Evolutionary conservation across 2,113 vertebrate genomes (phyloP).

Genomic region (Gadus chalcogrammus): DNA sequence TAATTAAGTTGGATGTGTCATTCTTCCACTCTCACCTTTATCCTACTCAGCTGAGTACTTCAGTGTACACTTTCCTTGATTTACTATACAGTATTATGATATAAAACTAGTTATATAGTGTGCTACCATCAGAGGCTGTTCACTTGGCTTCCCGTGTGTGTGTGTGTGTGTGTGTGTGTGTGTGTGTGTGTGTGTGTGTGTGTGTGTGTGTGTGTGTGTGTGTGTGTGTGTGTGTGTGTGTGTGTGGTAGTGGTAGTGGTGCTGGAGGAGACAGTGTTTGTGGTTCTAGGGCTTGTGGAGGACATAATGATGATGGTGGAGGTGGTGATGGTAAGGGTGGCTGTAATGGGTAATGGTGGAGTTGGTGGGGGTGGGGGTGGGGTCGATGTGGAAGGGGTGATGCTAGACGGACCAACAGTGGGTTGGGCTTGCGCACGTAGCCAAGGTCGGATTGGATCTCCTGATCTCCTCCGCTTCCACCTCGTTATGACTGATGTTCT

Average conservation of each 20-base stretch:
- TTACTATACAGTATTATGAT: too few relatives aligned
- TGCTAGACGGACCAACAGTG: neutral
- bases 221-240: too few relatives aligned
- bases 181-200: too few relatives aligned
- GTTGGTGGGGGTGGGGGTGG: neutral
- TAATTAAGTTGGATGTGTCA: too few relatives aligned
- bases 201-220: too few relatives aligned
- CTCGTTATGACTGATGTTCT: constrained; percentile 16
- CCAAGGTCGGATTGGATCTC: constrained; percentile 39
- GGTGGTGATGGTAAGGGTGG: too few relatives aligned
- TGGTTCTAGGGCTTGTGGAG: neutral
- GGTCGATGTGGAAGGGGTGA: neutral
- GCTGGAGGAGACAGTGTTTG: neutral
- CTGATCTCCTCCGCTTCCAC: constrained; percentile 35
- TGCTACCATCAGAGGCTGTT: too few relatives aligned
- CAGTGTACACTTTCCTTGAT: too few relatives aligned
- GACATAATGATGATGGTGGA: neutral
- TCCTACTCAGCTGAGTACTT: too few relatives aligned
- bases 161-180: too few relatives aligned
- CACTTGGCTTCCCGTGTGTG: constrained; percentile 2
- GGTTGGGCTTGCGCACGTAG: constrained; percentile 2
- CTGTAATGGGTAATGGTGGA: neutral
- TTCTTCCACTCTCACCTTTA: too few relatives aligned
- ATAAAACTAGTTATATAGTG: too few relatives aligned
- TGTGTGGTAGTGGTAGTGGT: constrained; percentile 2